phyloP scores from a whole-genome alignment of 1,140 invertebrate species.

The Dendroctonus ponderosae region DNA sequence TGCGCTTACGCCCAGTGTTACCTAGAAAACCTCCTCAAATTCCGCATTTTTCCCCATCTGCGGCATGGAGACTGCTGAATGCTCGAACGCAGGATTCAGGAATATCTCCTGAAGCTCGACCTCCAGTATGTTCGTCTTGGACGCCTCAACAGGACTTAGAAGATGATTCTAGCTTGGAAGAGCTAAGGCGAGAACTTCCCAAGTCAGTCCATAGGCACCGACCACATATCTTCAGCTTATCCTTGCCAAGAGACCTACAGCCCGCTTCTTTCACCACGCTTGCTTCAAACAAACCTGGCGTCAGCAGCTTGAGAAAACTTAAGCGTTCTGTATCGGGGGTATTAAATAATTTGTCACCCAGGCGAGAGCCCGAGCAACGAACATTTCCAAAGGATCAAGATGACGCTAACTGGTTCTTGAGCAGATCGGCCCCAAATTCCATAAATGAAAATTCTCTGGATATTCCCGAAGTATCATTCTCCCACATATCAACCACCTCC shows the following conservation, averaged over 20 bases:
- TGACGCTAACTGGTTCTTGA: conserved; percentile 69
- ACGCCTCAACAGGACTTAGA: conserved; percentile 78
- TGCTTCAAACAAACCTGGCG: conserved; percentile 51
- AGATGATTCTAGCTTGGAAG: conserved; percentile 66
- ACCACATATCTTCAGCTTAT: conserved; percentile 70
- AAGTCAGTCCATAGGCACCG: conserved; percentile 39
- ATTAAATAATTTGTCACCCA: conserved; percentile 51
- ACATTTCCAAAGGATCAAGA: conserved; percentile 51
- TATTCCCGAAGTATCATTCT: conserved; percentile 31
- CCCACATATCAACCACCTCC: conserved; percentile 49
- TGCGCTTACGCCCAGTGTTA: conserved; percentile 71
- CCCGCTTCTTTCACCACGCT: conserved; percentile 45
- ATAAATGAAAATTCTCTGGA: conserved; percentile 57
- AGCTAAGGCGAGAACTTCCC: conserved; percentile 45
- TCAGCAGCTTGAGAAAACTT: conserved; percentile 66
- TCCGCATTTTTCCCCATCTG: conserved; percentile 75
- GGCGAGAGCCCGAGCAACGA: conserved; percentile 40
- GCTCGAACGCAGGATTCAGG: conserved; percentile 70
- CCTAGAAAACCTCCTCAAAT: conserved; percentile 74
- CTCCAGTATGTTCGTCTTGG: conserved; percentile 54
- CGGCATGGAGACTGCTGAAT: conserved; percentile 76
- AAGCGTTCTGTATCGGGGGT: conserved; percentile 68
- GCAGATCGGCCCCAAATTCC: conserved; percentile 75
- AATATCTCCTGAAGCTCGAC: conserved; percentile 62
- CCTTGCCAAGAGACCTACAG: conserved; percentile 64